Conservation (phyloP, 2,888 invertebrate species). For the Trachelus tabidus region DNA sequence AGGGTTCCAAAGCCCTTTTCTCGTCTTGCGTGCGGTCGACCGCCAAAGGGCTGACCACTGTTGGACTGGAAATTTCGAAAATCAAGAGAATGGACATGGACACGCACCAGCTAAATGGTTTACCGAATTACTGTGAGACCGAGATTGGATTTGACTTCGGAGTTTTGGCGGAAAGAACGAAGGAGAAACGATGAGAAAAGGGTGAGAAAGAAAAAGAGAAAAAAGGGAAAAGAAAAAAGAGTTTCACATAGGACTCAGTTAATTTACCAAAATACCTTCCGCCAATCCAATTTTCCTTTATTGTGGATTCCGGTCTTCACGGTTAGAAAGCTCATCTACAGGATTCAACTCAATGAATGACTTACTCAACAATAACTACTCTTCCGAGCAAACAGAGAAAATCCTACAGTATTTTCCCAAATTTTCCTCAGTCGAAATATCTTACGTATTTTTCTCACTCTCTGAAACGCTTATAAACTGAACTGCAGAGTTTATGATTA, state of each 20-base stretch:
- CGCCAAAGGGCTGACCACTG: conserved; percentile 30
- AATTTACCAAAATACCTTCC: conserved; percentile 41
- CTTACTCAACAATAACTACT: too few relatives aligned
- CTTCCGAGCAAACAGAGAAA: too few relatives aligned
- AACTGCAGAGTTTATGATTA: too few relatives aligned
- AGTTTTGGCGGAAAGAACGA: conserved; percentile 16
- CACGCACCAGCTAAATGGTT: conserved; percentile 51
- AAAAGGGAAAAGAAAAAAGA: neutral
- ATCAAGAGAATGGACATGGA: conserved; percentile 49
- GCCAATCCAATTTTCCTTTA: conserved; percentile 11
- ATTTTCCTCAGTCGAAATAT: neutral
- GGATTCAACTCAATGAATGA: neutral
- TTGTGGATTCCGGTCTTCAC: neutral
- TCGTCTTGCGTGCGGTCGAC: conserved; percentile 50
- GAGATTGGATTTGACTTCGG: conserved; percentile 55
- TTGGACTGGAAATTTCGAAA: conserved; percentile 40
- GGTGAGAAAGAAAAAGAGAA: neutral
- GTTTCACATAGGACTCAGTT: conserved; percentile 15
- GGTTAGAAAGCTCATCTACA: neutral
- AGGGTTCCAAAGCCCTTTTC: conserved; percentile 37
- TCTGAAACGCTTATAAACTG: too few relatives aligned
- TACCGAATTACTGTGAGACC: conserved; percentile 48
- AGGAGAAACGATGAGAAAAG: conserved; percentile 1
- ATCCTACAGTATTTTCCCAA: too few relatives aligned
- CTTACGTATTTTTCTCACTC: too few relatives aligned